phyloP scores from a whole-genome alignment of 2,113 vertebrate species.

The Hippocampus abdominalis region DNA sequence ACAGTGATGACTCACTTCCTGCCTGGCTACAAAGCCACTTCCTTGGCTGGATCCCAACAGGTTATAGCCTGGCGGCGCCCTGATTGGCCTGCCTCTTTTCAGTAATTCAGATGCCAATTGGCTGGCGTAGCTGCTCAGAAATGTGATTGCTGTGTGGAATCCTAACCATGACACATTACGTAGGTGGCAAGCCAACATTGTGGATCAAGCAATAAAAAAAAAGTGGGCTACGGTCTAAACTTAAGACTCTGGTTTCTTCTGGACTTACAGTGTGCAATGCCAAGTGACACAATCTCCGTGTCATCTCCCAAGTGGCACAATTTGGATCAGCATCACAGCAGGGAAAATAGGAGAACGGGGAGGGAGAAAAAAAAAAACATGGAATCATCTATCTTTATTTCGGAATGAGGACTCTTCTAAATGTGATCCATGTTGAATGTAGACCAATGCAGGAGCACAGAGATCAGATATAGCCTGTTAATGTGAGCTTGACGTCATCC shows the following conservation, averaged over 20 bases:
- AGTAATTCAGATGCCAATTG: conserved; percentile 49
- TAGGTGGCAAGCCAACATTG: background rate
- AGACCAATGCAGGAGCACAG: background rate
- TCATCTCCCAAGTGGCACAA: background rate
- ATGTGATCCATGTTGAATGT: background rate
- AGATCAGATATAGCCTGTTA: background rate
- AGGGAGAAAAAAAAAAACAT: background rate
- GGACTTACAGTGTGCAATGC: background rate
- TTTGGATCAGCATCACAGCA: background rate
- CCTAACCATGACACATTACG: background rate
- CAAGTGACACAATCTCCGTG: background rate
- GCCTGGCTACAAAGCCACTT: conserved; percentile 70
- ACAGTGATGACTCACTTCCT: conserved; percentile 73
- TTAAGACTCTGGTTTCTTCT: background rate
- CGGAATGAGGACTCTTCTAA: background rate
- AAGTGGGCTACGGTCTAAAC: background rate
- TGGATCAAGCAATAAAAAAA: background rate
- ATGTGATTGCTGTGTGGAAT: conserved; percentile 17
- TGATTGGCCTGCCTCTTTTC: conserved; percentile 46
- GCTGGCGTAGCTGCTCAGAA: conserved; percentile 17
- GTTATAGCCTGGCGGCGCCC: conserved; percentile 28
- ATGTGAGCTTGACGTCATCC: background rate
- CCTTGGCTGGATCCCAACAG: conserved; percentile 60
- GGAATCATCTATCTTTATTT: background rate
- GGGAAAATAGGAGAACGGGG: background rate